Conservation (phyloP, 2,888 invertebrate genomes). For the Mycalesis mineus region DNA sequence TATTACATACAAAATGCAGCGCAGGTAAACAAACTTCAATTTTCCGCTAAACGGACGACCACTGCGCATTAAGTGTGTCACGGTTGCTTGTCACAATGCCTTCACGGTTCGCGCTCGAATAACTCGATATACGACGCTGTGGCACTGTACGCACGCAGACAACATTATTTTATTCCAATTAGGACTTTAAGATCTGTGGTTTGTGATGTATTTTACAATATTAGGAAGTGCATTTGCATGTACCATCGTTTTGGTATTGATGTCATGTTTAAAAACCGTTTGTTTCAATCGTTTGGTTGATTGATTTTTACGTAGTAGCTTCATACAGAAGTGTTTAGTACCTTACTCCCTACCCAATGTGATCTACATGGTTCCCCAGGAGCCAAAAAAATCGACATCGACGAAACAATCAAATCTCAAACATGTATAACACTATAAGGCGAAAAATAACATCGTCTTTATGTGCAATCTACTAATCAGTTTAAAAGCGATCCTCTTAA, state of each 20-base stretch:
- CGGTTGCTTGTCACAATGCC: slow-evolving; percentile 18
- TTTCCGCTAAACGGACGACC: slow-evolving; percentile 3
- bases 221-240: background rate
- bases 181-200: background rate
- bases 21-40: background rate
- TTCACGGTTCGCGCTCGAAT: slow-evolving; percentile 14
- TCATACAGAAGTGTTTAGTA: no score
- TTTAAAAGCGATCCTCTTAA: no score
- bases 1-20: background rate
- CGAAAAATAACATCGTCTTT: no score
- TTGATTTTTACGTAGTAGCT: no score
- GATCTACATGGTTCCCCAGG: no score
- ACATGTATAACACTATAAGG: no score
- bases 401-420: no score
- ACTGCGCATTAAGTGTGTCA: slow-evolving; percentile 14
- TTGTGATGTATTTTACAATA: background rate
- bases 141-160: background rate
- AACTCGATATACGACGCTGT: background rate
- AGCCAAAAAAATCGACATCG: no score
- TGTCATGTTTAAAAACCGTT: background rate
- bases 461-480: no score
- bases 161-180: background rate
- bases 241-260: background rate
- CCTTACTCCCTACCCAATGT: no score
- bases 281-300: background rate